Evolutionary conservation across 1,140 invertebrate species (phyloP).

Genomic region (Drosophila rufa): DNA sequence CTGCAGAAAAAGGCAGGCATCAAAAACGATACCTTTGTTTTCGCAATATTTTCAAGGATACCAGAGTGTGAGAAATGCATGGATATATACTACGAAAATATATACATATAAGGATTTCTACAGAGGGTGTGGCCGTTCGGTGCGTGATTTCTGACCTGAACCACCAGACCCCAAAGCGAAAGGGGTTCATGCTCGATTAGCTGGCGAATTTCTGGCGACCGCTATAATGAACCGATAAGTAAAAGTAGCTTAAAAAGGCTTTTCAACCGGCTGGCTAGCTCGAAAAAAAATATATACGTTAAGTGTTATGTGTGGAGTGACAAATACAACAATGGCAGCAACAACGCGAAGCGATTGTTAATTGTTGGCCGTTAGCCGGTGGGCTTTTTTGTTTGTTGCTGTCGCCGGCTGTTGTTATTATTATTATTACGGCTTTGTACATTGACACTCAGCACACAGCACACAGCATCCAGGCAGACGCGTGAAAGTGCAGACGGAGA

Average conservation of each 20-base stretch:
- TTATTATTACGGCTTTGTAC: slow-evolving; percentile 57
- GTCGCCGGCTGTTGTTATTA: slow-evolving; percentile 23
- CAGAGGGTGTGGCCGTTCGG: slow-evolving; percentile 18
- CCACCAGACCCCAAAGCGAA: slow-evolving; percentile 35
- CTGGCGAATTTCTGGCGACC: slow-evolving; percentile 61
- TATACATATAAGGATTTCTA: background rate
- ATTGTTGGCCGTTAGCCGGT: slow-evolving; percentile 60
- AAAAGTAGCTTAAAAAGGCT: slow-evolving; percentile 77
- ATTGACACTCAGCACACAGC: slow-evolving; percentile 62
- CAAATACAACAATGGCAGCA: slow-evolving; percentile 42
- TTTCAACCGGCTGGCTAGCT: slow-evolving; percentile 63
- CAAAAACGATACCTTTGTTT: slow-evolving; percentile 66
- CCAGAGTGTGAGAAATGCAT: slow-evolving; percentile 47
- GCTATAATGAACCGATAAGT: slow-evolving; percentile 81
- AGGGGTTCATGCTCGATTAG: slow-evolving; percentile 78
- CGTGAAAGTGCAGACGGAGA: slow-evolving; percentile 73
- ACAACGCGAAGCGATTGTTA: slow-evolving; percentile 60
- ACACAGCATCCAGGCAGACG: slow-evolving; percentile 26
- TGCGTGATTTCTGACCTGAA: slow-evolving; percentile 40
- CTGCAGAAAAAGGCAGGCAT: slow-evolving; percentile 57
- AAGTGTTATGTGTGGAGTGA: slow-evolving; percentile 44
- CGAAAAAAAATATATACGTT: slow-evolving; percentile 27
- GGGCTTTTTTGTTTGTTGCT: slow-evolving; percentile 16
- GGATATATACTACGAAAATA: slow-evolving; percentile 1
- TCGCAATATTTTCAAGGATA: slow-evolving; percentile 69